Evolutionary conservation across 2,888 invertebrate genomes (phyloP).

Genomic region (Leptarthrus brevirostris): DNA sequence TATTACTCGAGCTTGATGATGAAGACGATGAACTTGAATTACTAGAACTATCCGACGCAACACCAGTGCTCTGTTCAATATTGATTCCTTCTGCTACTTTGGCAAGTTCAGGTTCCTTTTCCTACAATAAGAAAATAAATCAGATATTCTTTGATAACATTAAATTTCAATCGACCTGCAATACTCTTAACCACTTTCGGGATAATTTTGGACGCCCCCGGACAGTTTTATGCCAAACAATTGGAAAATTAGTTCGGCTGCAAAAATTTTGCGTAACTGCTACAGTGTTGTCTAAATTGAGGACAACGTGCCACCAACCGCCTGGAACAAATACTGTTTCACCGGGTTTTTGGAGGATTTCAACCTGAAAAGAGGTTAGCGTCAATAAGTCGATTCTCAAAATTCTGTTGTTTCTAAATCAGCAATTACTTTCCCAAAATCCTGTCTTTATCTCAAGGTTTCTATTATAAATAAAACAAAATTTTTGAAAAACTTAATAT

Average conservation of each 20-base stretch:
- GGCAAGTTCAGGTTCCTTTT: constrained; percentile 82
- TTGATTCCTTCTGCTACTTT: constrained; percentile 86
- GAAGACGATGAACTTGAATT: constrained; percentile 81
- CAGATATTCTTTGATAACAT: too few relatives aligned
- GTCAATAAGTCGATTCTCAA: too few relatives aligned
- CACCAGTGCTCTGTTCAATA: constrained; percentile 85
- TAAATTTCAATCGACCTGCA: constrained; percentile 63
- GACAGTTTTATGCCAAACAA: constrained; percentile 98
- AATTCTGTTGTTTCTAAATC: too few relatives aligned
- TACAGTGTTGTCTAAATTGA: constrained; percentile 95
- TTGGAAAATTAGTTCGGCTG: constrained; percentile 94
- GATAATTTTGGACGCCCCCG: constrained; percentile 96
- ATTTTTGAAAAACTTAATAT: too few relatives aligned
- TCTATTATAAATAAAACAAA: too few relatives aligned
- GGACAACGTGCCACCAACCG: constrained; percentile 99
- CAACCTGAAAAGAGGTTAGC: constrained; percentile 65
- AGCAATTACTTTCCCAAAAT: too few relatives aligned
- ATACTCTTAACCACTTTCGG: constrained; percentile 85
- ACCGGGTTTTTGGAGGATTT: constrained; percentile 94
- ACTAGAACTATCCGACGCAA: constrained; percentile 94
- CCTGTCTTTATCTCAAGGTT: too few relatives aligned
- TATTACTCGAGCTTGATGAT: constrained; percentile 77
- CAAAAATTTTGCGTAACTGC: constrained; percentile 99
- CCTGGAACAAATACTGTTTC: constrained; percentile 99
- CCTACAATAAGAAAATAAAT: constrained; percentile 60